Conservation (phyloP, 2,797 vertebrate species). For the Heliangelus exortis region DNA sequence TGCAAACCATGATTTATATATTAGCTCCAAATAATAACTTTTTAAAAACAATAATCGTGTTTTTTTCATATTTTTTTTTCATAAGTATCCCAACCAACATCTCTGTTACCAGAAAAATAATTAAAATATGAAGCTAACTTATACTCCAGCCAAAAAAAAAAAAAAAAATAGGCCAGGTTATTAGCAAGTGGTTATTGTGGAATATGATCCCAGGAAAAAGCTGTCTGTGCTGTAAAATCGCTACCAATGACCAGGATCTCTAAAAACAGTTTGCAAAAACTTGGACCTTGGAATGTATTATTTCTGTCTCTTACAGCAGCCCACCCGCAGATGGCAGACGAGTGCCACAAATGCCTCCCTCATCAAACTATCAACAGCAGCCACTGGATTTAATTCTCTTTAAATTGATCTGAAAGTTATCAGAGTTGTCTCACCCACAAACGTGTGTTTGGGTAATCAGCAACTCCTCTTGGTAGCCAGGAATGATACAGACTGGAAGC, state of each 20-base stretch:
- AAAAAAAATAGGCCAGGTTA: neutral
- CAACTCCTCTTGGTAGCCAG: neutral
- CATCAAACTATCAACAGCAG: fast-evolving
- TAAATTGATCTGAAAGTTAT: no score
- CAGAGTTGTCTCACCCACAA: neutral
- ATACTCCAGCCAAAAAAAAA: neutral
- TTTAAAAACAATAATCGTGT: no score
- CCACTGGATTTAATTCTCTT: no score
- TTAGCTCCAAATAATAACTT: neutral
- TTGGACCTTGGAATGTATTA: neutral
- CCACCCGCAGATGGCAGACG: conserved; percentile 50
- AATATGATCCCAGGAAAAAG: neutral
- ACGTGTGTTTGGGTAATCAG: neutral
- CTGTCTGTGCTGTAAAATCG: neutral
- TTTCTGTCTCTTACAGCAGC: neutral
- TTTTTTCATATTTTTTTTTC: neutral
- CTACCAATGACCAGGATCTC: no score
- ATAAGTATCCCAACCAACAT: neutral
- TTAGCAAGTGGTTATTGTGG: neutral
- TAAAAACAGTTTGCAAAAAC: neutral
- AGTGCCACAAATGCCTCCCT: neutral
- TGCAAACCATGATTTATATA: fast-evolving
- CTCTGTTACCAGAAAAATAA: neutral
- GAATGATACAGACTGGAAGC: neutral
- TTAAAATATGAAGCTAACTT: neutral